A percentile compares a stretch with the other conserved stretches of the same genome.
phyloP scores from a whole-genome alignment of 2,888 invertebrate species.

The Caenorhabditis japonica region DNA sequence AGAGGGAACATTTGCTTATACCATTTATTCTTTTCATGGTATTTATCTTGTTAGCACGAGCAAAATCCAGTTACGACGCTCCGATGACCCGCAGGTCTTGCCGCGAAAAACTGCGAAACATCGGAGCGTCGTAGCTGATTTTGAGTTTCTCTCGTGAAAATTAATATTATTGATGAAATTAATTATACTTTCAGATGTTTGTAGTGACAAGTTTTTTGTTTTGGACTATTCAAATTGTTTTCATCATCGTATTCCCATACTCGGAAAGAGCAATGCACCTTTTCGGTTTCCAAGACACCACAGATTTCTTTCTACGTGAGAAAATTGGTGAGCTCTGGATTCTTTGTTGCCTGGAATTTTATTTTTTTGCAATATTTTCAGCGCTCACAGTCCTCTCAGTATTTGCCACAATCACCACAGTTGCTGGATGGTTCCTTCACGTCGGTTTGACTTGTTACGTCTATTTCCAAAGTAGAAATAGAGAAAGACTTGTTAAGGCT shows the following conservation, averaged over 20 bases:
- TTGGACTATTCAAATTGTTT: conserved; percentile 43
- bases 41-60: not conserved
- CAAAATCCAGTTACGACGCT: too few relatives aligned
- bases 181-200: conserved; percentile 36
- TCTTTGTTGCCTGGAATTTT: not conserved
- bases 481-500: conserved; percentile 39
- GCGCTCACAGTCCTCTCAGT: conserved; percentile 48
- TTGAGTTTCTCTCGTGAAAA: too few relatives aligned
- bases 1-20: conserved; percentile 34
- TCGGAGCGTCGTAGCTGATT: too few relatives aligned
- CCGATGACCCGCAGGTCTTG: too few relatives aligned
- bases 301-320: conserved; percentile 28
- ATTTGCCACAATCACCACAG: conserved; percentile 44
- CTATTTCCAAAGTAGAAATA: conserved; percentile 53
- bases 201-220: conserved; percentile 45
- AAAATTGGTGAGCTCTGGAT: conserved; percentile 26
- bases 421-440: conserved; percentile 52
- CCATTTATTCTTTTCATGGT: conserved; percentile 56
- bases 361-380: conserved; percentile 10
- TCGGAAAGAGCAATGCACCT: conserved; percentile 35
- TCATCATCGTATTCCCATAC: conserved; percentile 42
- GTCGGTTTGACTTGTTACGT: conserved; percentile 47
- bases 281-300: conserved; percentile 34
- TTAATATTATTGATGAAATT: not conserved
- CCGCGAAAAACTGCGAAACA: too few relatives aligned